A percentile compares a stretch with the other conserved stretches of the same genome.
phyloP scores from a whole-genome alignment of 2,797 vertebrate species.

The Sternarchorhynchus goeldii region DNA sequence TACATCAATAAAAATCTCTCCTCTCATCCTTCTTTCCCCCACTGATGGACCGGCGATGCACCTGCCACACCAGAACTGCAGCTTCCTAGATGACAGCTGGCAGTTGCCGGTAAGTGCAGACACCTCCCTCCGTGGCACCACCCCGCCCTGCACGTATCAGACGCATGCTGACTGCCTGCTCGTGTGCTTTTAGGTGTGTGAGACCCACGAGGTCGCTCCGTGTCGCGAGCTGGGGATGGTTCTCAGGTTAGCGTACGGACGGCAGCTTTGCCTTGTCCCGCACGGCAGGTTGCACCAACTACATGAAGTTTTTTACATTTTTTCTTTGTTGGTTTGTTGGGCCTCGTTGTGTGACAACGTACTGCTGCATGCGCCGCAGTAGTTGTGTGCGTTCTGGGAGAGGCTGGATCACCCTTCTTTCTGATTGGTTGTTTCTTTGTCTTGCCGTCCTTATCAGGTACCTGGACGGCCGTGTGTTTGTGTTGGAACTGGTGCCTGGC shows the following conservation, averaged over 20 bases:
- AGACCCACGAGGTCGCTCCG: constrained; percentile 74
- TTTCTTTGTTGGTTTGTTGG: not conserved
- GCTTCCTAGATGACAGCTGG: constrained; percentile 86
- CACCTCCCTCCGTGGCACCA: not conserved
- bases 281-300: constrained; percentile 13
- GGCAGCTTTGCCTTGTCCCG: constrained; percentile 18
- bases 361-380: not conserved
- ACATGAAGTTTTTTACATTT: not conserved
- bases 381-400: not conserved
- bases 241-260: constrained; percentile 69
- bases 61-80: constrained; percentile 75
- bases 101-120: constrained; percentile 77
- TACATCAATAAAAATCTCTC: not conserved
- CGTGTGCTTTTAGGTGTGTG: constrained; percentile 72
- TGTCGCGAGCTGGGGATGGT: constrained; percentile 76
- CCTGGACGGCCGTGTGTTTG: constrained; percentile 76
- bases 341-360: not conserved
- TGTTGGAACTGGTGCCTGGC: constrained; percentile 72
- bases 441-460: constrained; percentile 66
- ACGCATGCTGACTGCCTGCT: constrained; percentile 44
- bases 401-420: not conserved
- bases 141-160: constrained; percentile 18
- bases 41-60: constrained; percentile 9
- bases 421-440: not conserved
- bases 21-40: not conserved